A percentile compares a stretch with the other conserved stretches of the same genome.
Conservation (phyloP, 35 echinoderm and acorn worm genomes). For the Holothuria glaberrima region DNA sequence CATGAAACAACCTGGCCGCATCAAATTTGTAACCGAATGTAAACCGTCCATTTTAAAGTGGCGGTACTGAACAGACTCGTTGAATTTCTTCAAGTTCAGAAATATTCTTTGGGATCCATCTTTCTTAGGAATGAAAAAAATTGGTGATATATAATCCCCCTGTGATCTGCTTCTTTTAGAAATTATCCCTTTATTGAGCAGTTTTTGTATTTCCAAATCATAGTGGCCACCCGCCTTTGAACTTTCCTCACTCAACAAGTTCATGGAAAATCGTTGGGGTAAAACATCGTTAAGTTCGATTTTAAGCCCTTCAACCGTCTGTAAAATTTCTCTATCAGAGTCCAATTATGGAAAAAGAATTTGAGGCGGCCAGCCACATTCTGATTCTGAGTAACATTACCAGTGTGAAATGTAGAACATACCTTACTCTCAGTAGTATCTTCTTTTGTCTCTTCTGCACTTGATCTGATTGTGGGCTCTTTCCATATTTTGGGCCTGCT, state of each 20-base stretch:
- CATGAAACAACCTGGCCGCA: neutral
- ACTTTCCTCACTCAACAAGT: neutral
- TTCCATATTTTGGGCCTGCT: neutral
- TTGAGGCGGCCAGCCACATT: neutral
- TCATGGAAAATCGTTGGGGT: neutral
- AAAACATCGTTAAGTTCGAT: neutral
- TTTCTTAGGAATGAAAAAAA: slow-evolving; percentile 16
- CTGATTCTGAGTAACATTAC: neutral
- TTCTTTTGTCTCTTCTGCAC: slow-evolving; percentile 3
- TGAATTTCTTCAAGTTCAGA: neutral
- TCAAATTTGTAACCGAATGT: neutral
- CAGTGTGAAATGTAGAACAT: neutral
- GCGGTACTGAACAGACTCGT: neutral
- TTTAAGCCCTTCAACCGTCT: neutral
- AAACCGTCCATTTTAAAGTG: neutral
- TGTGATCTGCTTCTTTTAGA: neutral
- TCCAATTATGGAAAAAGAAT: neutral
- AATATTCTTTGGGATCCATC: neutral
- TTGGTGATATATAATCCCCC: neutral
- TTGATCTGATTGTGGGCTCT: neutral
- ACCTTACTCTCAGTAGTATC: neutral
- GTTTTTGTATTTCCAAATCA: neutral
- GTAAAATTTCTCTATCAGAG: neutral
- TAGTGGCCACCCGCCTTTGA: neutral
- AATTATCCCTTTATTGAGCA: too few species aligned